Base-by-base conservation (phyloP, 2,113 vertebrate genomes). In the Empidonax alnorum region DNA sequence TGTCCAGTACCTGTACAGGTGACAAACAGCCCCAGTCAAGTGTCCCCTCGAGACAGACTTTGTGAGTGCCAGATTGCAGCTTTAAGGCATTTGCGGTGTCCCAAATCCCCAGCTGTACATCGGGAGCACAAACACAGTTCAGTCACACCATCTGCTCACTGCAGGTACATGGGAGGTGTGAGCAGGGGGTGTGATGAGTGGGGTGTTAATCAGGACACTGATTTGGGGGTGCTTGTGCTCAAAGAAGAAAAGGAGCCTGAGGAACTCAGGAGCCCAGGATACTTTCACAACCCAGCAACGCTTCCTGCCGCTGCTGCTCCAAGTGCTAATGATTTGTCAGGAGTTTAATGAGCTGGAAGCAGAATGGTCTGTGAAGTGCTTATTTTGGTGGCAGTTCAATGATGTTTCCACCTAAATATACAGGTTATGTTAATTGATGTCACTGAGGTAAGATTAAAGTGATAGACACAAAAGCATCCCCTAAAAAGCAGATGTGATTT, bases 291-390 rank as follows among this genome's bases (percentile, higher is more conserved):
- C 83, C 3, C 31, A 91, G 84, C n/a, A 79, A 58, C 0, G 1
- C 53, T 79, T 76, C 91, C 69, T 56, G 44, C n/a, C 25, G 41
- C 65, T 84, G 42, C 65, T 63, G 56, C 56, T 50, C 30, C 49
- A 84, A 0, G 37, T 96, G 96, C 88, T 96, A 95, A 95, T 96
- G 91, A 89, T 84, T 74, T 90, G 56, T 84, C 82, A 94, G 58
- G 81, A 49, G 35, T 59, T 89, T 91, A 84, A 94, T 67, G 94
- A 92, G 81, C 5, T 89, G 81, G 47, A 85, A 83, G 35, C 5
- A 3, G 63, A 63, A 12, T 76, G 84, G 58, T 90, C 65, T 96
- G 61, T 92, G 86, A 95, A 94, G 91, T 89, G 63, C 58, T 84
- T 41, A 10, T 81, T 84, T 84, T 78, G 67, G 65, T 73, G 82